Percentiles rank a stretch among this genome's conserved stretches.
Conservation (phyloP, 2,797 vertebrate genomes). For the Gymnoscopelus microlampas region DNA sequence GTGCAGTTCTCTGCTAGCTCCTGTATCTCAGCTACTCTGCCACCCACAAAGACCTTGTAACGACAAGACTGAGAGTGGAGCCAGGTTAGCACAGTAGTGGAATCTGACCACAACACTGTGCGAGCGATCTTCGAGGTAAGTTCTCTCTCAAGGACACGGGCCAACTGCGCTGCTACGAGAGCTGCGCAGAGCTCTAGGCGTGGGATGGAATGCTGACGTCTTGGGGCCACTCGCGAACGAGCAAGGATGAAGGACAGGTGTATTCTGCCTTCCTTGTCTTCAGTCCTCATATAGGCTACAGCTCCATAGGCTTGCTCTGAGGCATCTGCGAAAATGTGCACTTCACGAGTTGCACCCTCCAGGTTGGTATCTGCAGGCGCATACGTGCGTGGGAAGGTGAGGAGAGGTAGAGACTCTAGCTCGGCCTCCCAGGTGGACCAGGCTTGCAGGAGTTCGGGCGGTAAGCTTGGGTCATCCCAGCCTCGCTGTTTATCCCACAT, state of each 20-base stretch:
- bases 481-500: constrained; percentile 15
- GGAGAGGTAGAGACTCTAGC: neutral
- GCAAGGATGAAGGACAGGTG: constrained; percentile 17
- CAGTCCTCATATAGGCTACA: constrained; percentile 26
- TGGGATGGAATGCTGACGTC: constrained; percentile 13
- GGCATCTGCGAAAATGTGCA: constrained; percentile 28
- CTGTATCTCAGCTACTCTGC: constrained; percentile 11
- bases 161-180: constrained; percentile 2
- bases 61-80: neutral
- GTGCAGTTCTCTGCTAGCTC: neutral
- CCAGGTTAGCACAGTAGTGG: constrained; percentile 18
- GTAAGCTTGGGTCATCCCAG: constrained; percentile 19
- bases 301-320: constrained; percentile 26
- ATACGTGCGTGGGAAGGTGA: constrained; percentile 11
- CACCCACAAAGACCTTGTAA: too few species aligned
- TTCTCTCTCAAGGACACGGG: neutral
- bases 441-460: neutral
- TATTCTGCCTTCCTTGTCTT: neutral
- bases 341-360: neutral
- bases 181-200: constrained; percentile 10
- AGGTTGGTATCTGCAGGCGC: neutral
- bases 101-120: constrained; percentile 17
- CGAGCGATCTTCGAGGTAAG: neutral
- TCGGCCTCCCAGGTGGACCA: constrained; percentile 9
- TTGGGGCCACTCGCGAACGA: constrained; percentile 3